Evolutionary conservation across 2,888 invertebrate genomes (phyloP), one percentile per base, ranked within the genome.

Genomic region (Diadegma fenestrale): DNA sequence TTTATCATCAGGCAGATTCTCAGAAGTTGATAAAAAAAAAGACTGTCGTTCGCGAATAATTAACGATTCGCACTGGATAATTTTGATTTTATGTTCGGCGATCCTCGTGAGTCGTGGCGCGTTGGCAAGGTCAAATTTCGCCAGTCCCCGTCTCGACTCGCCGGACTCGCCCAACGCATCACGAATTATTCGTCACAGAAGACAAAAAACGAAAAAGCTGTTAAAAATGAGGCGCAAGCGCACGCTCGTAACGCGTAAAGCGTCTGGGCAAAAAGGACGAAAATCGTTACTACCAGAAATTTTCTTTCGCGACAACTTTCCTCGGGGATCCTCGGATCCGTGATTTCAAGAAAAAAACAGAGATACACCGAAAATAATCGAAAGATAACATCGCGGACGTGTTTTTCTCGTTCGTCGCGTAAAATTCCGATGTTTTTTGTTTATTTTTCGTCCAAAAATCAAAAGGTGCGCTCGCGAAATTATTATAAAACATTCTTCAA

Each of bases 281-380:
- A 86, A 84, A 78, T 86, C 84, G 69, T 84, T 86, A 78, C 73
- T 48, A 30, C 33, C 61, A 54, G 43, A 33, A 45, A 22, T 73
- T 81, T 78, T 48, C 26, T 61, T 30, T 77, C 69, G 17, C 45
- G 54, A 26, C 12, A 64, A 54, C 45, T 48, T 14, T 26, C 45
- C n/a, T 45, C 10, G 30, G 63, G 30, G 71, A 41, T 63, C 72
- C 33, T 30, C 5, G 45, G n/a, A n/a, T n/a, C n/a, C n/a, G n/a
- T n/a, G 51, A 45, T 63, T 48, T 33, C 1, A 64, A 2, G n/a
- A 51, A 63, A 66, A 72, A 43, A 17, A 73, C 37, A n/a, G n/a
- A n/a, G n/a, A n/a, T n/a, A n/a, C n/a, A n/a, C n/a, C n/a, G n/a
- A n/a, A n/a, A n/a, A n/a, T n/a, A n/a, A n/a, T n/a, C n/a, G n/a